Percentiles rank a stretch among this genome's conserved stretches.
These are phyloP conservation scores for Hyles euphorbiae DNA, from an alignment of 1,140 invertebrate species.

Conservation along the genomic window DNA sequence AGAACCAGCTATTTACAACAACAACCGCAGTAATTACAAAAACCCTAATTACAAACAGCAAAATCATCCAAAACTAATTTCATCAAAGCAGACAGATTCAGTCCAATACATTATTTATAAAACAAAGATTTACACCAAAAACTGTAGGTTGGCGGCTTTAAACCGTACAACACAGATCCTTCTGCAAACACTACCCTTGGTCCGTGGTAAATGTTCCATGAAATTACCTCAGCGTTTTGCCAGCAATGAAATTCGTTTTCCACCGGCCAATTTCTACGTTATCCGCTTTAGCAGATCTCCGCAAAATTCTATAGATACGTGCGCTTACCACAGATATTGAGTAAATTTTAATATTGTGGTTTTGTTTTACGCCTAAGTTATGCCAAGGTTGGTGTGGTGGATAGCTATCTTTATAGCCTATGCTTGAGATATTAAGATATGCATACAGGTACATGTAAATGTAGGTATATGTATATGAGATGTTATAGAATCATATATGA, in stretches of 20 bases:
- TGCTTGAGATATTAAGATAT: too few species aligned
- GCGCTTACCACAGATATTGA: background rate
- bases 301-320: slow-evolving; percentile 8
- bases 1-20: too few species aligned
- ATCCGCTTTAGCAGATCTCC: slow-evolving; percentile 28
- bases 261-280: slow-evolving; percentile 34
- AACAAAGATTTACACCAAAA: slow-evolving; percentile 26
- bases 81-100: background rate
- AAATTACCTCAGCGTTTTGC: slow-evolving; percentile 51
- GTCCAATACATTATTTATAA: slow-evolving; percentile 14
- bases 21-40: too few species aligned
- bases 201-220: slow-evolving; percentile 49
- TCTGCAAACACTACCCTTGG: slow-evolving; percentile 47
- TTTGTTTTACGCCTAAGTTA: too few species aligned
- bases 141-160: slow-evolving; percentile 21
- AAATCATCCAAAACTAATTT: slow-evolving; percentile 1
- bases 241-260: slow-evolving; percentile 43
- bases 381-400: too few species aligned
- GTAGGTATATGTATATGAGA: too few species aligned
- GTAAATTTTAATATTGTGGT: background rate
- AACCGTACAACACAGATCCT: slow-evolving; percentile 26
- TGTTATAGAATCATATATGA: too few species aligned
- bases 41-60: too few species aligned
- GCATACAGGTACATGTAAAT: too few species aligned
- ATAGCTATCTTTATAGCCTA: too few species aligned